These are phyloP conservation scores for Ploceus nigricollis DNA, from an alignment of 2,113 vertebrate genomes.

Conservation along the genomic window DNA sequence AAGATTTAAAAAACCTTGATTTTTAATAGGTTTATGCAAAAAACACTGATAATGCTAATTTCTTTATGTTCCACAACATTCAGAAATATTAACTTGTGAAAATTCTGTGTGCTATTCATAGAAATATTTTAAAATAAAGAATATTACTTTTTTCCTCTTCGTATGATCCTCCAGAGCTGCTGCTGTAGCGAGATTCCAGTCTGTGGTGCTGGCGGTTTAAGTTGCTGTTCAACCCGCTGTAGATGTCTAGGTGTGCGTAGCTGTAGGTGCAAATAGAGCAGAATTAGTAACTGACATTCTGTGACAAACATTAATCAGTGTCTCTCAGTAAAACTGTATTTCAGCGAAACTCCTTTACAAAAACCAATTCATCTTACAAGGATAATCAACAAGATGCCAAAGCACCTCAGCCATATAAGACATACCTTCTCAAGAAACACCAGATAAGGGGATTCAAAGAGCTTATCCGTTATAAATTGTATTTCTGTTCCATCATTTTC, in stretches of 20 bases:
- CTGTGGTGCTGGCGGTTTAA: constrained; percentile 95
- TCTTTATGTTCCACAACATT: neutral
- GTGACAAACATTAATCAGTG: neutral
- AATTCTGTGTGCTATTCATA: neutral
- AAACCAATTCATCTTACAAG: neutral
- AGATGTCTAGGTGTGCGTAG: constrained; percentile 90
- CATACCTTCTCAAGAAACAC: neutral
- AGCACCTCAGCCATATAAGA: neutral
- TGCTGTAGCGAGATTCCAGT: constrained; percentile 97
- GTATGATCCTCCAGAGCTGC: constrained; percentile 98
- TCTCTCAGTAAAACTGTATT: neutral
- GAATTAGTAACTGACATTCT: neutral
- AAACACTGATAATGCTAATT: neutral
- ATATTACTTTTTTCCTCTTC: constrained; percentile 96
- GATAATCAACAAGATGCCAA: neutral
- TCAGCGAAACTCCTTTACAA: neutral
- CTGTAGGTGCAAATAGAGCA: constrained; percentile 65
- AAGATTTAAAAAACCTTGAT: fast-evolving
- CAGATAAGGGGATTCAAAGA: neutral
- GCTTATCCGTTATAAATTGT: neutral
- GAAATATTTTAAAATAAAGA: neutral
- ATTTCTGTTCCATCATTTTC: neutral
- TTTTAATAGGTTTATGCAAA: neutral
- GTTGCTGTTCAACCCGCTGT: constrained; percentile 91
- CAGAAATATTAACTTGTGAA: neutral